Evolutionary conservation across 2,888 invertebrate genomes (phyloP), one percentile per base, ranked within the genome.

Genomic region (Oligia fasciuncula): DNA sequence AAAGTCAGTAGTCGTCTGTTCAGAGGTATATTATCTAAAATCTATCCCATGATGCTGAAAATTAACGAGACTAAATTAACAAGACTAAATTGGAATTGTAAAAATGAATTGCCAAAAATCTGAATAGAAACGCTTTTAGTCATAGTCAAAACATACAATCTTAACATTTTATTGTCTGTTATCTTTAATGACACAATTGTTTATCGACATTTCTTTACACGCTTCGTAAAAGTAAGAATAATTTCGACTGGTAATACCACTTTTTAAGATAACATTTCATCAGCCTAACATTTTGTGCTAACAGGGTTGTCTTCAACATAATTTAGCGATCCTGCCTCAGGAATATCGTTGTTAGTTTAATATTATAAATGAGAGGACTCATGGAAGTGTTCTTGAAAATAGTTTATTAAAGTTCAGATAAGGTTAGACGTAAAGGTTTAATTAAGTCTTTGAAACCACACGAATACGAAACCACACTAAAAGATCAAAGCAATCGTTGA

Each of bases 241-340:
- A 86, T 85, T 88, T 76, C 74, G 85, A 80, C 81, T 88, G 85
- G 88, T 79, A 88, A 87, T 85, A 87, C 86, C 71, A 79, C 76
- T 88, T 91, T 89, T 90, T 88, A 78, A 86, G 87, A 90, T 89
- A 88, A 87, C 77, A 88, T 86, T 89, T 89, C 79, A 70, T 79
- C 79, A 81, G 70, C 60, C 19, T 69, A n/a, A 29, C 29, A 29
- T 29, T 29, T 29, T 29, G 29, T 29, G 29, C 29, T 29, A 29
- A 43, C 63, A 79, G 76, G 80, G 85, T 71, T 88, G 81, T 69
- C 83, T 79, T 81, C 43, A 62, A 62, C 57, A 40, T 63, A 65
- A 76, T 46, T 74, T 35, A 73, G 69, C 46, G 35, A 51, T 65
- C 19, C 69, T 17, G 23, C 43, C 35, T 63, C 13, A 57, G n/a